Percentiles rank a stretch among this genome's conserved stretches.
Evolutionary conservation across 1,140 invertebrate species (phyloP).

Genomic region (Tetramorium parvispinum): DNA sequence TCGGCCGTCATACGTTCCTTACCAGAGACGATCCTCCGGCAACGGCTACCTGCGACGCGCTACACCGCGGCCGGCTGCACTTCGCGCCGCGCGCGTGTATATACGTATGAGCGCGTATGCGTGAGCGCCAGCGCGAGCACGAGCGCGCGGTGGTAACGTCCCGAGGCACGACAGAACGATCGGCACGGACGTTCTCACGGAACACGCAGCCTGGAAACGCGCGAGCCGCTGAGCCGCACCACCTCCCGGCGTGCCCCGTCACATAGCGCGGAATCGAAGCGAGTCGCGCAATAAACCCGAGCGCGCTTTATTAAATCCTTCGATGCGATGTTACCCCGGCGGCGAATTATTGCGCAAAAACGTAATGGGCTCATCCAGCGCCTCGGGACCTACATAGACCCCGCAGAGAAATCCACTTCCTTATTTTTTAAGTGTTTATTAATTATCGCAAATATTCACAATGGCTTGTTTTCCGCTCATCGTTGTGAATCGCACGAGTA

Average conservation of each 20-base stretch:
- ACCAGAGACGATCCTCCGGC: constrained; percentile 53
- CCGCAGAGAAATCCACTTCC: neutral
- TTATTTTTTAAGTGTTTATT: neutral
- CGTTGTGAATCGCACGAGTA: neutral
- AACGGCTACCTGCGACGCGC: constrained; percentile 59
- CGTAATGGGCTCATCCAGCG: neutral
- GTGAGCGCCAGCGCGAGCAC: neutral
- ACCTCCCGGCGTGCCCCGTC: constrained; percentile 34
- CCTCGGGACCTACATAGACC: neutral
- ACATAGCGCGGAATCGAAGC: constrained; percentile 57
- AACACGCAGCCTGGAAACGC: constrained; percentile 61
- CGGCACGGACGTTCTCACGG: constrained; percentile 51
- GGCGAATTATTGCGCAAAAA: constrained; percentile 11
- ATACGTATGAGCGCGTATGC: neutral
- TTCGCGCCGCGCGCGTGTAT: constrained; percentile 9
- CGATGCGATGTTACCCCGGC: neutral
- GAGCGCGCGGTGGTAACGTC: neutral
- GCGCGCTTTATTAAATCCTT: constrained; percentile 41
- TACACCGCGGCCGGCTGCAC: constrained; percentile 52
- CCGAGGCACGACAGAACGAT: constrained; percentile 24
- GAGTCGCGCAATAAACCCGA: constrained; percentile 47
- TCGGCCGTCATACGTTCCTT: constrained; percentile 78
- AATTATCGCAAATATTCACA: neutral
- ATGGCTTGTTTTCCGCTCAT: neutral
- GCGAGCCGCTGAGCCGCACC: constrained; percentile 10